phyloP scores from a whole-genome alignment of 2,888 invertebrate species.

The Hypselothyrea guttata region DNA sequence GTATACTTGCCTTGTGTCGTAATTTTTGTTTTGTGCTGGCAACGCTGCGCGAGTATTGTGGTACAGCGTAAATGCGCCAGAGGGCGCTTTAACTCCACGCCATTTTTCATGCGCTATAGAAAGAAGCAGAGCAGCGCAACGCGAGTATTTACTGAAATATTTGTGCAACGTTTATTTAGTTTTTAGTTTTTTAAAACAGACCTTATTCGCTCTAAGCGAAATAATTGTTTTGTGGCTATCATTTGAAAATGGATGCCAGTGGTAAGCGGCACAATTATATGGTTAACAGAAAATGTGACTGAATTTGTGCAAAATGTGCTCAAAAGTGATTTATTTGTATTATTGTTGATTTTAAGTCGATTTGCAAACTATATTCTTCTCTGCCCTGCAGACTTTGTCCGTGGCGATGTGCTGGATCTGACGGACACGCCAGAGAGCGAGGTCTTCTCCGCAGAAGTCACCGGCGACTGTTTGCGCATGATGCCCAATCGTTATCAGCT shows the following conservation, averaged over 20 bases:
- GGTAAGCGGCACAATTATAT: conserved; percentile 4
- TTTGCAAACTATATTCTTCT: too few species aligned
- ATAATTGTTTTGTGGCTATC: too few species aligned
- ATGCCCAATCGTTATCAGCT: conserved; percentile 92
- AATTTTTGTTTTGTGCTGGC: conserved; percentile 54
- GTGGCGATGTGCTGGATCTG: conserved; percentile 83
- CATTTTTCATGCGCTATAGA: conserved; percentile 47
- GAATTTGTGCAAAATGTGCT: neutral
- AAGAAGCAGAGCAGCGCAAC: conserved; percentile 20
- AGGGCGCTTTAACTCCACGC: conserved; percentile 51
- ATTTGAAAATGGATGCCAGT: conserved; percentile 16
- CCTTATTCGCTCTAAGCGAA: too few species aligned
- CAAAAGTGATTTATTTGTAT: neutral
- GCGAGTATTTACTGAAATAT: conserved; percentile 12
- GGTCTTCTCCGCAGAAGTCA: conserved; percentile 84
- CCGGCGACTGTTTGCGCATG: conserved; percentile 91
- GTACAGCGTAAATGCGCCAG: conserved; percentile 14
- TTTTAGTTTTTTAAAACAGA: too few species aligned
- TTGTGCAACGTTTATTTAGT: conserved; percentile 9
- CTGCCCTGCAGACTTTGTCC: conserved; percentile 83
- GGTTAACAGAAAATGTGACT: conserved; percentile 1
- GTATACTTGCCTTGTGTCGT: conserved; percentile 21
- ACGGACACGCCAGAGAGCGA: conserved; percentile 82
- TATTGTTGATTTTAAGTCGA: neutral
- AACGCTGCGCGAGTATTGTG: conserved; percentile 22